Percentiles rank a stretch among this genome's conserved stretches.
These are phyloP conservation scores for Tachystola acroxantha DNA, from an alignment of 2,888 invertebrate genomes.

Conservation along the genomic window DNA sequence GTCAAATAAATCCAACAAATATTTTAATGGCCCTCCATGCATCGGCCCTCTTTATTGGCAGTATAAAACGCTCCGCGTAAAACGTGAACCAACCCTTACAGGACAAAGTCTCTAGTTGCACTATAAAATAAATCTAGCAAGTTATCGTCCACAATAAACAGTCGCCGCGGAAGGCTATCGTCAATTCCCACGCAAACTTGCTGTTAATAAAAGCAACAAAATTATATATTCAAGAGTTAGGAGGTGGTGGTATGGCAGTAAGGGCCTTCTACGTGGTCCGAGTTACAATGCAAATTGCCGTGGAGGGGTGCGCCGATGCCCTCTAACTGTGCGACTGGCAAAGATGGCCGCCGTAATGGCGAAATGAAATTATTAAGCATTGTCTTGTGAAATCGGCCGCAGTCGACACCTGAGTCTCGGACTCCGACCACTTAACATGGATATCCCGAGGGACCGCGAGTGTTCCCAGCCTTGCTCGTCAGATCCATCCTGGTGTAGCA, in stretches of 20 bases:
- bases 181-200: constrained; percentile 76
- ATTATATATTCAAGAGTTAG: constrained; percentile 78
- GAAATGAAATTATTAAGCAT: constrained; percentile 79
- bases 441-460: constrained; percentile 36
- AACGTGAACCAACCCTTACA: constrained; percentile 48
- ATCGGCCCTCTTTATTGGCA: constrained; percentile 67
- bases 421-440: constrained; percentile 48
- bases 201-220: constrained; percentile 77
- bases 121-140: constrained; percentile 76
- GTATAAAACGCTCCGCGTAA: constrained; percentile 57
- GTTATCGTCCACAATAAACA: constrained; percentile 74
- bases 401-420: constrained; percentile 75
- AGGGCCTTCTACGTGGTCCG: constrained; percentile 75
- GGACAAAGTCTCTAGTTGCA: constrained; percentile 62
- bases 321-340: constrained; percentile 75
- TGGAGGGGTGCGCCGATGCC: constrained; percentile 74
- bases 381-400: constrained; percentile 77
- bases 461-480: too few species aligned
- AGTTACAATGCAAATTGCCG: constrained; percentile 77
- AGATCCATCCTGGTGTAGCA: too few species aligned
- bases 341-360: constrained; percentile 77
- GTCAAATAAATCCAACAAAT: constrained; percentile 74
- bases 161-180: constrained; percentile 72
- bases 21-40: constrained; percentile 65
- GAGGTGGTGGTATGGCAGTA: constrained; percentile 74